Conservation (phyloP, 2,888 invertebrate genomes). For the Xestoiulus laeticollis region DNA sequence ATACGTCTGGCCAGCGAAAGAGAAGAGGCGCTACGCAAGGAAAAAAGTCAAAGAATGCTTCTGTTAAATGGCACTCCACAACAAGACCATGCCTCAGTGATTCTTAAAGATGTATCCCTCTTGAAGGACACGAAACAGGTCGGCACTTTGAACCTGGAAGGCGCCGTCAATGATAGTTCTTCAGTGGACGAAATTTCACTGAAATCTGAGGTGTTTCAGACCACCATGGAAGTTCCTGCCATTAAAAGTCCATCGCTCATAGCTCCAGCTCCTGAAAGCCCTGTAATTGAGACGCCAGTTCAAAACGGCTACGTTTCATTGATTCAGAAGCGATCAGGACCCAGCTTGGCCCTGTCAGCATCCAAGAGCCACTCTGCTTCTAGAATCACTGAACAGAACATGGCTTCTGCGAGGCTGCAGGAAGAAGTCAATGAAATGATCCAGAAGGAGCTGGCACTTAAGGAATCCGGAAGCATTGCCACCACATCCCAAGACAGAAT, state of each 20-base stretch:
- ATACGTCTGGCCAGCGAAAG: constrained; percentile 45
- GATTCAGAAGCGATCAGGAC: neutral
- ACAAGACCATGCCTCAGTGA: neutral
- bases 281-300: neutral
- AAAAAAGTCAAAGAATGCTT: neutral
- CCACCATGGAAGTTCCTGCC: neutral
- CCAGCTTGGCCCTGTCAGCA: neutral
- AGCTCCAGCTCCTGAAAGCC: neutral
- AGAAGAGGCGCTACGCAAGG: constrained; percentile 48
- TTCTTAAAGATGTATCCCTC: neutral
- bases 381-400: neutral
- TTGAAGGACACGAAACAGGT: neutral
- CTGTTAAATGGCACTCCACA: neutral
- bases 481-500: constrained; percentile 70
- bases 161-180: neutral
- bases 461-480: constrained; percentile 71
- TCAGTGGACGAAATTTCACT: neutral
- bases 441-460: constrained; percentile 82
- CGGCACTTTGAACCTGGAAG: neutral
- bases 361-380: neutral
- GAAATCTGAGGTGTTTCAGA: neutral
- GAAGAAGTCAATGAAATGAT: constrained; percentile 88
- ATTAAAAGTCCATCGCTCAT: neutral
- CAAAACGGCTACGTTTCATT: neutral
- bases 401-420: constrained; percentile 77